phyloP scores from a whole-genome alignment of 2,888 invertebrate genomes.

The Pheosia tremula region DNA sequence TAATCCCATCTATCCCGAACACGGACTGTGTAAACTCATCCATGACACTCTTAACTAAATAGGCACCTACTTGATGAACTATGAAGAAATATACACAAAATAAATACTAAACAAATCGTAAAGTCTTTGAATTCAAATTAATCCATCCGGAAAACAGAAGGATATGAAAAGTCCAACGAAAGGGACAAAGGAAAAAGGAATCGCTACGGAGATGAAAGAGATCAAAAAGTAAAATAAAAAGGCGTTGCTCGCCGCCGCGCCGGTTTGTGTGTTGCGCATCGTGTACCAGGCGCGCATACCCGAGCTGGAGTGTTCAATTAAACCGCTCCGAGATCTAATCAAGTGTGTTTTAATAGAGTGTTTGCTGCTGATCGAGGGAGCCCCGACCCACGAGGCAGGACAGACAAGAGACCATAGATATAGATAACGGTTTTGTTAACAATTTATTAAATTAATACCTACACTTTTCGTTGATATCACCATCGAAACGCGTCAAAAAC shows the following conservation, averaged over 20 bases:
- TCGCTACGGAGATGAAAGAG: slow-evolving; percentile 58
- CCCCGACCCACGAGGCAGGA: slow-evolving; percentile 34
- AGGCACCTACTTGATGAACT: not conserved
- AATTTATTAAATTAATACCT: slow-evolving; percentile 54
- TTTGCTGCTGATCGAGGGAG: slow-evolving; percentile 53
- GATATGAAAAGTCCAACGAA: slow-evolving; percentile 76
- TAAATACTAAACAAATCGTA: not conserved
- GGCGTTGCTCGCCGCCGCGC: slow-evolving; percentile 46
- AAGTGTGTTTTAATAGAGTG: slow-evolving; percentile 76
- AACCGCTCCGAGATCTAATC: slow-evolving; percentile 72
- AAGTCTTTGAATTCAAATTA: slow-evolving; percentile 67
- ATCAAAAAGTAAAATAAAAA: slow-evolving; percentile 54
- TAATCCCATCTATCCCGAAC: slow-evolving; percentile 57
- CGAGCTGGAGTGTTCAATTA: slow-evolving; percentile 70
- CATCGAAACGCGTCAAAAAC: slow-evolving; percentile 51
- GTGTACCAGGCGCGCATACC: slow-evolving; percentile 71
- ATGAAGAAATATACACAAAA: not conserved
- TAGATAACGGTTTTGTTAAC: slow-evolving; percentile 52
- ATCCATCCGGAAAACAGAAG: slow-evolving; percentile 76
- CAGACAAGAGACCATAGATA: slow-evolving; percentile 43
- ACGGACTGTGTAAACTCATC: slow-evolving; percentile 35
- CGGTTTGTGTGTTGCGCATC: slow-evolving; percentile 39
- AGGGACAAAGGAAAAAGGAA: slow-evolving; percentile 68
- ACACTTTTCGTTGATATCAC: slow-evolving; percentile 48
- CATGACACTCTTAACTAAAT: slow-evolving; percentile 6